Conservation (phyloP, 1,140 invertebrate species). For the Penaeus indicus region DNA sequence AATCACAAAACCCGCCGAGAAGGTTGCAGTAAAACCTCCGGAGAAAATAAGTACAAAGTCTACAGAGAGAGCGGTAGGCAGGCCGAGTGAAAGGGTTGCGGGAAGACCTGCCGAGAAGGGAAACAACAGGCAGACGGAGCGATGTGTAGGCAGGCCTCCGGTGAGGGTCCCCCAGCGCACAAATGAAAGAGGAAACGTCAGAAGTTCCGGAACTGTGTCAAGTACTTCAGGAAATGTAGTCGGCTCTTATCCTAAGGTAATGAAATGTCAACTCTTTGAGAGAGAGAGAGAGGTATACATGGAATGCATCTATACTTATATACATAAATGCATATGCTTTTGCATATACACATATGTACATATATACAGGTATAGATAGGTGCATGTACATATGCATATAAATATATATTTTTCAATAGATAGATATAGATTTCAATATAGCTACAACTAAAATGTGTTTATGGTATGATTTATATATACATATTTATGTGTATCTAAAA, state of each 20-base stretch:
- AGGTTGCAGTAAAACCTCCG: slow-evolving; percentile 2
- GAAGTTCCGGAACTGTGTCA: not conserved
- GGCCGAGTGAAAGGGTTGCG: not conserved
- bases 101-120: not conserved
- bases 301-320: too few species aligned
- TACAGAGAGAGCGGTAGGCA: not conserved
- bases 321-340: too few species aligned
- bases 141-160: not conserved
- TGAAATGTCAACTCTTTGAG: not conserved
- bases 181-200: not conserved
- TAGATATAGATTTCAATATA: too few species aligned
- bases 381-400: too few species aligned
- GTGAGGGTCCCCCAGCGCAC: slow-evolving; percentile 4
- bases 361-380: too few species aligned
- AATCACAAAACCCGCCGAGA: not conserved
- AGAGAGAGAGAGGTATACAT: too few species aligned
- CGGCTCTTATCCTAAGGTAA: slow-evolving; percentile 6
- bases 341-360: too few species aligned
- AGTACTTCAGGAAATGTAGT: slow-evolving; percentile 12
- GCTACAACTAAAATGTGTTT: too few species aligned
- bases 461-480: too few species aligned
- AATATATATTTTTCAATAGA: too few species aligned
- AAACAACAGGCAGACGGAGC: not conserved
- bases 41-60: slow-evolving; percentile 24
- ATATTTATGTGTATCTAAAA: too few species aligned